phyloP scores from a whole-genome alignment of 1,140 invertebrate genomes.

The Macrobrachium rosenbergii region DNA sequence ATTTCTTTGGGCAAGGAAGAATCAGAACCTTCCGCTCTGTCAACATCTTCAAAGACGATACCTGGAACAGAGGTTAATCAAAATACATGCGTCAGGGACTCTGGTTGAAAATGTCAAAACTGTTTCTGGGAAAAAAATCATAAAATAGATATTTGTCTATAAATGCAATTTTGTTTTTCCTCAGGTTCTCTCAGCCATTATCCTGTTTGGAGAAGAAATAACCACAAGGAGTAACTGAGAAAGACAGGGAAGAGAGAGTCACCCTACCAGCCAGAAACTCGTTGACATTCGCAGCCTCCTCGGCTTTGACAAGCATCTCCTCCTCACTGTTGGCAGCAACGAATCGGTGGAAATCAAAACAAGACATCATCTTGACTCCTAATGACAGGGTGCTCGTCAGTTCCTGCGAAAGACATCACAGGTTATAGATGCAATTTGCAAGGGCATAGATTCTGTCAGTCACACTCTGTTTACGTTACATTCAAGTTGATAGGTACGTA shows the following conservation, averaged over 20 bases:
- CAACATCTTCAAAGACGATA: conserved; percentile 44
- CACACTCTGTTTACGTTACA: no score
- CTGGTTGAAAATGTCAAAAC: no score
- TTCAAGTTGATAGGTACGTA: no score
- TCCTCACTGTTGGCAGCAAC: conserved; percentile 22
- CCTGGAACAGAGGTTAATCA: conserved; percentile 4
- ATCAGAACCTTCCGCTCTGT: conserved; percentile 1
- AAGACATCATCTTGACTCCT: conserved; percentile 29
- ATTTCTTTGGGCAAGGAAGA: not conserved
- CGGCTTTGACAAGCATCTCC: conserved; percentile 26
- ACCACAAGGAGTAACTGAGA: not conserved
- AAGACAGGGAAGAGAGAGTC: not conserved
- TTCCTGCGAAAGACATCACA: conserved; percentile 8
- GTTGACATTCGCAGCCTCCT: not conserved
- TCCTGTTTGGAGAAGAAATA: not conserved
- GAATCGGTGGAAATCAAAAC: conserved; percentile 42
- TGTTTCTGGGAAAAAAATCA: no score
- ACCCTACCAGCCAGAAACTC: conserved; percentile 48
- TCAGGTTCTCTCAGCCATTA: no score
- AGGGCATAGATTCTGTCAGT: no score
- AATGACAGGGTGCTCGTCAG: conserved; percentile 34
- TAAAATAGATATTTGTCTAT: no score
- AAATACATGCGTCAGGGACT: no score
- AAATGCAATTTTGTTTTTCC: no score
- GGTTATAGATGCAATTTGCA: no score